Evolutionary conservation across 1,140 invertebrate species (phyloP).

Genomic region (Trachymyrmex cornetzi): DNA sequence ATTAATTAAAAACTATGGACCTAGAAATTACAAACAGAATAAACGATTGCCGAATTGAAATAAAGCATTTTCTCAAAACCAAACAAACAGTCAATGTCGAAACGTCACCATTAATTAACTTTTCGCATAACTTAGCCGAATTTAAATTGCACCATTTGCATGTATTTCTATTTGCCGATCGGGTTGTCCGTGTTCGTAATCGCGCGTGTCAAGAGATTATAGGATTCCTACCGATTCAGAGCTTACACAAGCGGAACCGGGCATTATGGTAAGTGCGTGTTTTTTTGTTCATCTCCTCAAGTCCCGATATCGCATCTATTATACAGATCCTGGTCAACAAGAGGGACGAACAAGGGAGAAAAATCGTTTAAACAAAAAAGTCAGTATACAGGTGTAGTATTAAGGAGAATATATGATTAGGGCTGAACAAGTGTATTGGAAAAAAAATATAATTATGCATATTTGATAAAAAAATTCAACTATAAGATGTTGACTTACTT

Average conservation of each 20-base stretch:
- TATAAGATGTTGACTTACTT: not conserved
- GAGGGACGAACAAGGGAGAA: constrained; percentile 26
- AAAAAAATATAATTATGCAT: constrained; percentile 34
- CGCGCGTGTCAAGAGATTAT: constrained; percentile 80
- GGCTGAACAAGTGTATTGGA: not conserved
- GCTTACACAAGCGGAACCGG: constrained; percentile 70
- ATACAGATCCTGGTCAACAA: constrained; percentile 36
- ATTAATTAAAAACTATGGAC: not conserved
- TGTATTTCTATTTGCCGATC: constrained; percentile 74
- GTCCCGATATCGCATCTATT: constrained; percentile 65
- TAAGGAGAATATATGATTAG: constrained; percentile 44
- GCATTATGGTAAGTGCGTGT: constrained; percentile 78
- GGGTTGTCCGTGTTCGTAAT: constrained; percentile 71
- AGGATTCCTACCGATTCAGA: constrained; percentile 74
- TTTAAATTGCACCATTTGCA: constrained; percentile 79
- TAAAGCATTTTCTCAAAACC: not conserved
- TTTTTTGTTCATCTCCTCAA: constrained; percentile 41
- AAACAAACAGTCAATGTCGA: not conserved
- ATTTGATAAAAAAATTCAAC: constrained; percentile 17
- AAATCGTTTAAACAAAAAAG: constrained; percentile 3
- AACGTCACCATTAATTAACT: constrained; percentile 77
- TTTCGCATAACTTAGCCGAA: constrained; percentile 77
- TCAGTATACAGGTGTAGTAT: constrained; percentile 10
- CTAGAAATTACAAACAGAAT: not conserved
- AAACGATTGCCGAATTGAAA: constrained; percentile 19